phyloP scores from a whole-genome alignment of 92 coral and sea anemone genomes.

The Nematostella vectensis region DNA sequence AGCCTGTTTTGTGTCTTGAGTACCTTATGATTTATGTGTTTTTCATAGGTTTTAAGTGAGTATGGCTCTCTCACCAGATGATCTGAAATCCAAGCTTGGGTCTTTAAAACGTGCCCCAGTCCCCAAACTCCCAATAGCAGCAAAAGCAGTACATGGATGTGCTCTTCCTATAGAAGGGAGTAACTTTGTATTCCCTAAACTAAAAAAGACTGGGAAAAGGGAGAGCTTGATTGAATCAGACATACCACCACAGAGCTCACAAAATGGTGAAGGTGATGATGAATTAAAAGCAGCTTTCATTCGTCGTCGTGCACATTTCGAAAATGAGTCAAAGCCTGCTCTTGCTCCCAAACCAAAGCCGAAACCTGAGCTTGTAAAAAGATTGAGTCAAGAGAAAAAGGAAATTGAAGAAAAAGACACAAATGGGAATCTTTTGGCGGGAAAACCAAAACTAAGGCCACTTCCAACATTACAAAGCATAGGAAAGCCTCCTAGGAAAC shows the following conservation, averaged over 20 bases:
- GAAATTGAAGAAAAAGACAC: constrained; percentile 12
- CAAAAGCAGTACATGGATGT: not conserved
- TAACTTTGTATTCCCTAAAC: constrained; percentile 9
- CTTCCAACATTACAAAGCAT: constrained; percentile 57
- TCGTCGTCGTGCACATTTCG: constrained; percentile 7
- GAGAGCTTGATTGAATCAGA: constrained; percentile 49
- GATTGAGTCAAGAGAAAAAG: constrained; percentile 5
- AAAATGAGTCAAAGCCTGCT: constrained; percentile 17
- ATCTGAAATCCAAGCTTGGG: constrained; percentile 5
- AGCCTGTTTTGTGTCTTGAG: no score
- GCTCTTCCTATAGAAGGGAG: constrained; percentile 1
- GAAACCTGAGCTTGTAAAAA: no score
- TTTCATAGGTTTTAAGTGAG: no score
- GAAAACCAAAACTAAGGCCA: constrained; percentile 32
- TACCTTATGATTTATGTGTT: no score
- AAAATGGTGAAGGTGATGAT: constrained; percentile 20
- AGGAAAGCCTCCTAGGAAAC: constrained; percentile 53
- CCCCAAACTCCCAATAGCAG: constrained; percentile 26
- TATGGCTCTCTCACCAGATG: constrained; percentile 9
- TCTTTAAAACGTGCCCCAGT: constrained; percentile 37
- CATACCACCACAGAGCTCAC: constrained; percentile 5
- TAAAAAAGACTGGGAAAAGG: constrained; percentile 52
- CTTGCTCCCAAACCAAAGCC: constrained; percentile 34
- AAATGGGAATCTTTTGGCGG: constrained; percentile 14
- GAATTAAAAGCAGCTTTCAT: constrained; percentile 7